These are phyloP conservation scores for Chesias legatella DNA, from an alignment of 2,888 invertebrate species.

Conservation along the genomic window DNA sequence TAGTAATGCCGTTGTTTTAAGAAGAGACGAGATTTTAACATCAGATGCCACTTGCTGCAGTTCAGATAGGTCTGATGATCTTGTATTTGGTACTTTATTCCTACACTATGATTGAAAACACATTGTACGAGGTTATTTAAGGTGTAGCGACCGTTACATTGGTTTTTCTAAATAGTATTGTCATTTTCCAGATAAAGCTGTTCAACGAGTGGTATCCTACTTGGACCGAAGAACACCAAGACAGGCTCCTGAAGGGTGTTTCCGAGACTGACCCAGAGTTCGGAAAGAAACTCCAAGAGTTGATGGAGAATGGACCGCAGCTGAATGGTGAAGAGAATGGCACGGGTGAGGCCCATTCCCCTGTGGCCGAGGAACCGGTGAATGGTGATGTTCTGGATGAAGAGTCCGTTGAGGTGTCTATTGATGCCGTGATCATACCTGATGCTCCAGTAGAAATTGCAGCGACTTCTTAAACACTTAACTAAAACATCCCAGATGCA, in stretches of 20 bases:
- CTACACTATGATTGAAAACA: too few relatives aligned
- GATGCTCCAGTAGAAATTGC: slow-evolving; percentile 66
- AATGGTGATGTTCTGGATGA: slow-evolving; percentile 25
- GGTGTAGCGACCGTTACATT: too few relatives aligned
- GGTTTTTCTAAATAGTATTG: too few relatives aligned
- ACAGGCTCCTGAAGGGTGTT: slow-evolving; percentile 84
- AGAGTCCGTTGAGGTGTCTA: slow-evolving; percentile 23
- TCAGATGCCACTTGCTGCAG: too few relatives aligned
- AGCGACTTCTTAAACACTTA: slow-evolving; percentile 70
- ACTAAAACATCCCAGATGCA: too few relatives aligned
- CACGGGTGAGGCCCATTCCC: slow-evolving; percentile 46
- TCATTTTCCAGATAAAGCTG: slow-evolving; percentile 83
- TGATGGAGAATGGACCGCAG: slow-evolving; percentile 51
- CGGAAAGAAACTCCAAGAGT: slow-evolving; percentile 83
- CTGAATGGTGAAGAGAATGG: slow-evolving; percentile 68
- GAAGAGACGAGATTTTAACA: too few relatives aligned
- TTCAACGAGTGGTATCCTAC: slow-evolving; percentile 91
- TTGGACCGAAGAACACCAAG: slow-evolving; percentile 88
- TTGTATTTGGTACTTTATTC: too few relatives aligned
- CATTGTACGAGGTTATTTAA: too few relatives aligned
- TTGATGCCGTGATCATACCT: slow-evolving; percentile 34
- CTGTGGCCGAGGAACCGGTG: slow-evolving; percentile 33
- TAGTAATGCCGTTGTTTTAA: too few relatives aligned
- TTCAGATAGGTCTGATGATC: too few relatives aligned
- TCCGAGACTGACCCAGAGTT: slow-evolving; percentile 87